These are phyloP conservation scores for Bombus superbus DNA, from an alignment of 1,140 invertebrate species.

Conservation along the genomic window DNA sequence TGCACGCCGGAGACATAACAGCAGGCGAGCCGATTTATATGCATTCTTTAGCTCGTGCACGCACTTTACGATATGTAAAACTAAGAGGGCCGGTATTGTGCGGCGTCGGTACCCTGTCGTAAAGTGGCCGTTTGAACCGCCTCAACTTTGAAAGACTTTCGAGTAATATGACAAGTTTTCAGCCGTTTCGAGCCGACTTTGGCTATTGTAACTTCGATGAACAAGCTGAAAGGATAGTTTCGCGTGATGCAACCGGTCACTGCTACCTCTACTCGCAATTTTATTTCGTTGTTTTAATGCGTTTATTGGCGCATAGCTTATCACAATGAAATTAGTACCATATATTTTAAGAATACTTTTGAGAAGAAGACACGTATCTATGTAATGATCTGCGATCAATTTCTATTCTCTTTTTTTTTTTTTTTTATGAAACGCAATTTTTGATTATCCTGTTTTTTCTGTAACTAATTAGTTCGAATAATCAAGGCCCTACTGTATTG, in stretches of 20 bases:
- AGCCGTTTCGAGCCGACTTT: conserved; percentile 9
- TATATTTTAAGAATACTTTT: too few species aligned
- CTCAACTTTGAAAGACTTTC: conserved; percentile 71
- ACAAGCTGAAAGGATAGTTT: not conserved
- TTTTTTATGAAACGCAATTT: too few species aligned
- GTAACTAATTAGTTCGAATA: too few species aligned
- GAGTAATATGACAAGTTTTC: conserved; percentile 68
- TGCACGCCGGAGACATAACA: conserved; percentile 74
- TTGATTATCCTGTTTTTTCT: too few species aligned
- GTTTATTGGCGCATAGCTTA: not conserved
- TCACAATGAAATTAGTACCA: not conserved
- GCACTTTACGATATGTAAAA: conserved; percentile 78
- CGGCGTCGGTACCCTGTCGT: conserved; percentile 65
- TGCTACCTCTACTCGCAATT: not conserved
- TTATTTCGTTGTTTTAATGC: not conserved
- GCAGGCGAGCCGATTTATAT: conserved; percentile 74
- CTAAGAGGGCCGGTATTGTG: conserved; percentile 66
- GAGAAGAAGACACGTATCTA: too few species aligned
- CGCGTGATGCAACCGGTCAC: not conserved
- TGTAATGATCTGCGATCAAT: too few species aligned
- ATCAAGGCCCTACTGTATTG: too few species aligned
- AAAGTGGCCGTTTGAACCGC: conserved; percentile 66
- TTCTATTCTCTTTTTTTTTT: too few species aligned
- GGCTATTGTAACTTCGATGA: not conserved
- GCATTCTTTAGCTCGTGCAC: conserved; percentile 71